These are phyloP conservation scores for Erebia aethiops DNA, from an alignment of 2,888 invertebrate genomes.

Conservation along the genomic window DNA sequence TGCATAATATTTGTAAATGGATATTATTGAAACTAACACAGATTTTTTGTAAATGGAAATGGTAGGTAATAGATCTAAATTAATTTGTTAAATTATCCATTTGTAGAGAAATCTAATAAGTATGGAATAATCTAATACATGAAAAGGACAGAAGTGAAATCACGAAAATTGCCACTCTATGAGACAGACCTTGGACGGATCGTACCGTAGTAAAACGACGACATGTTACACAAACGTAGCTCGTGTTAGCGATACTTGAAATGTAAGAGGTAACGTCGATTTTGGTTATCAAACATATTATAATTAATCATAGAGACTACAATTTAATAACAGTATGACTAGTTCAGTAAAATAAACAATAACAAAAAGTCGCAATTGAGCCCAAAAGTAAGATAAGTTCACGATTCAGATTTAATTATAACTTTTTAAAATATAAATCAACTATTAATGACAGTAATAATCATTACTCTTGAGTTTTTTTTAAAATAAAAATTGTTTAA, in stretches of 20 bases:
- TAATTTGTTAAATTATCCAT: background rate
- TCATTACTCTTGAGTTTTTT: too few relatives aligned
- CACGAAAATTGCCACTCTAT: constrained; percentile 39
- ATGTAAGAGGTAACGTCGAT: background rate
- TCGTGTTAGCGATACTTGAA: background rate
- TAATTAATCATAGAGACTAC: background rate
- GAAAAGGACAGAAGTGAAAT: constrained; percentile 35
- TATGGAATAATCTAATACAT: constrained; percentile 23
- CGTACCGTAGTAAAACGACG: constrained; percentile 55
- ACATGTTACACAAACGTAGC: constrained; percentile 19
- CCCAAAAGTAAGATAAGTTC: background rate
- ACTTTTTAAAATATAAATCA: too few relatives aligned
- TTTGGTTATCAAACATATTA: background rate
- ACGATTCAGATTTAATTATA: background rate
- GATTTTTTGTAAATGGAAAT: background rate
- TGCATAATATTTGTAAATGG: background rate
- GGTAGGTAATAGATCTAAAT: background rate
- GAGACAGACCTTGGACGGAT: constrained; percentile 67
- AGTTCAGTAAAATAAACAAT: background rate
- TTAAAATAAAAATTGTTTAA: too few relatives aligned
- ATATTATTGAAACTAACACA: background rate
- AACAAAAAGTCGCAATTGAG: background rate
- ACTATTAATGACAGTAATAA: too few relatives aligned
- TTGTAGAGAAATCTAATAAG: background rate
- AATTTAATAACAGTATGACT: background rate